These are phyloP conservation scores for Pangasius djambal DNA, from an alignment of 2,797 vertebrate species.

Conservation along the genomic window DNA sequence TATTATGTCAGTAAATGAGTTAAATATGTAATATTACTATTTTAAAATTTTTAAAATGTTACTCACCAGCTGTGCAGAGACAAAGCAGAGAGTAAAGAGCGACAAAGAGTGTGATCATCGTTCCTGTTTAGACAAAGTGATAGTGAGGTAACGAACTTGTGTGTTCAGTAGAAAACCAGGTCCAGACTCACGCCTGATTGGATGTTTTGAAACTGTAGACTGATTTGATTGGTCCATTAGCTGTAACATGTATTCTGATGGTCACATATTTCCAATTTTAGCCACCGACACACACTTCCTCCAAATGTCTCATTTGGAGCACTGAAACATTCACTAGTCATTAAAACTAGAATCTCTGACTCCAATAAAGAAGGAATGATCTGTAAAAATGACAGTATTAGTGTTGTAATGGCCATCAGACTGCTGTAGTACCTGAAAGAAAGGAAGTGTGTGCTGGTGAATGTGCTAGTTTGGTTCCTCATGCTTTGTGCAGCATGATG, in stretches of 20 bases:
- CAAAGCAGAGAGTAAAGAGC: neutral
- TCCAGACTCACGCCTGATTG: conserved; percentile 2
- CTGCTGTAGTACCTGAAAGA: neutral
- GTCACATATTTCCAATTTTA: neutral
- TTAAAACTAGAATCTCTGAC: neutral
- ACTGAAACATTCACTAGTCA: neutral
- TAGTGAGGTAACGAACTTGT: conserved; percentile 1
- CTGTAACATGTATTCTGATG: neutral
- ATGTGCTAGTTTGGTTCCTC: neutral
- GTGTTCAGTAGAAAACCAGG: conserved; percentile 5
- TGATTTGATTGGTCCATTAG: neutral
- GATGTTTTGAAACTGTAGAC: neutral
- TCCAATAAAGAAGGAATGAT: neutral
- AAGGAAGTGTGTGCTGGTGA: neutral
- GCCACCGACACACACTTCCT: neutral
- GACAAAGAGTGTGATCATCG: conserved; percentile 2
- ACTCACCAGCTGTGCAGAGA: conserved; percentile 5
- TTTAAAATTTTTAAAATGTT: neutral
- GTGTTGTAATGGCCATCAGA: neutral
- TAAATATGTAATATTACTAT: neutral
- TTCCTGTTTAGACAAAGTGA: neutral
- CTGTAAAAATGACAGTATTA: neutral
- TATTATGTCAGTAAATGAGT: neutral
- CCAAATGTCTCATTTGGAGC: neutral
- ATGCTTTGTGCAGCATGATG: neutral